These are phyloP conservation scores for Forbesichthys agassizii DNA, from an alignment of 2,113 vertebrate genomes.

Conservation along the genomic window DNA sequence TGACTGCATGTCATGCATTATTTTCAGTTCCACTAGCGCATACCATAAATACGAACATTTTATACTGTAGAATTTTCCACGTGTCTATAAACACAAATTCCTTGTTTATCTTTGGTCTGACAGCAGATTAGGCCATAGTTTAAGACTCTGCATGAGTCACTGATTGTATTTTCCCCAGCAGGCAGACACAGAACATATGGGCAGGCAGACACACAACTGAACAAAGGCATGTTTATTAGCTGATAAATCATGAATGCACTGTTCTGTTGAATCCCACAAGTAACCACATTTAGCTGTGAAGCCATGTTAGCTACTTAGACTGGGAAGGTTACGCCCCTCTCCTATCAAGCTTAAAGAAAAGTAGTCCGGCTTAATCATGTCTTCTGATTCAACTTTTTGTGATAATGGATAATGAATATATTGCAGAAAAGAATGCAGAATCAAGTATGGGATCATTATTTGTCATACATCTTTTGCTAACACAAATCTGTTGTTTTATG, in stretches of 20 bases:
- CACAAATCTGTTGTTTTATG: no score
- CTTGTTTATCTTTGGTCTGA: conserved; percentile 19
- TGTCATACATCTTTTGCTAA: no score
- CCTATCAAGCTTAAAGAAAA: conserved; percentile 28
- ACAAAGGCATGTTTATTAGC: conserved; percentile 46
- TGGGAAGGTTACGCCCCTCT: conserved; percentile 34
- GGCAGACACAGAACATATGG: conserved; percentile 26
- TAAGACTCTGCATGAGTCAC: conserved; percentile 22
- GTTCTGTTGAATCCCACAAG: conserved; percentile 33
- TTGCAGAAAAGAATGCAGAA: no score
- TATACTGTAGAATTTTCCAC: not conserved
- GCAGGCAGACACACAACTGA: conserved; percentile 36
- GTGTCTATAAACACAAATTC: conserved; percentile 16
- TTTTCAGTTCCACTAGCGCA: not conserved
- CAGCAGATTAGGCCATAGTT: conserved; percentile 17
- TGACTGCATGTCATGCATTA: not conserved
- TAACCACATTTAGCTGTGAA: conserved; percentile 27
- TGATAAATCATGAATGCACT: conserved; percentile 39
- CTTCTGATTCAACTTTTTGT: no score
- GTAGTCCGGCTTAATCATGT: not conserved
- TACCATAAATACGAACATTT: not conserved
- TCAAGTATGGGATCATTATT: no score
- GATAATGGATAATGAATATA: no score
- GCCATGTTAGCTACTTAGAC: conserved; percentile 10
- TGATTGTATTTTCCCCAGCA: conserved; percentile 19